Conservation (phyloP, 1,140 invertebrate genomes). For the Hypothenemus hampei region DNA sequence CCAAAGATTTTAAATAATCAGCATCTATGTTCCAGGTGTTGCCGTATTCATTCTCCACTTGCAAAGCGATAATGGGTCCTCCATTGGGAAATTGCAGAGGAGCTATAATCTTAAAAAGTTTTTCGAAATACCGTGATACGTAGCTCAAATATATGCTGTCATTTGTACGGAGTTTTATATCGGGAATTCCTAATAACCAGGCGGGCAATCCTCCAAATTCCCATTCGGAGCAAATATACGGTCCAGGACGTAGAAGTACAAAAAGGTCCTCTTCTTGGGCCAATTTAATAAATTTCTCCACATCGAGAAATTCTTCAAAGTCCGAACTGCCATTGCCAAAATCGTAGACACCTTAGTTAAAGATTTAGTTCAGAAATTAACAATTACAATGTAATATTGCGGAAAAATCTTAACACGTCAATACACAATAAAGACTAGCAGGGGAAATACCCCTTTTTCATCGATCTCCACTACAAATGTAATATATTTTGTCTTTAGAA, state of each 20-base stretch:
- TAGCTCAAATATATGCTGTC: conserved; percentile 47
- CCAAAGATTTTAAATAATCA: conserved; percentile 44
- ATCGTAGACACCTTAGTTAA: conserved; percentile 50
- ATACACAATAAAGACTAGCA: too few species aligned
- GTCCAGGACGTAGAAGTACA: conserved; percentile 83
- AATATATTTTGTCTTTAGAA: too few species aligned
- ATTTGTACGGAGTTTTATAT: conserved; percentile 48
- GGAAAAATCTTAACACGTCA: too few species aligned
- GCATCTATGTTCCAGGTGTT: conserved; percentile 30
- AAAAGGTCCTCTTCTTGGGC: conserved; percentile 76
- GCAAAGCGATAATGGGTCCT: conserved; percentile 53
- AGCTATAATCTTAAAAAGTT: conserved; percentile 47
- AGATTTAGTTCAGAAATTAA: too few species aligned
- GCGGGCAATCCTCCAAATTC: conserved; percentile 30
- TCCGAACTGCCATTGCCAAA: conserved; percentile 75
- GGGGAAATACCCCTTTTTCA: too few species aligned
- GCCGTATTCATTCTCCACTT: conserved; percentile 57
- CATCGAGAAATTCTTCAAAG: conserved; percentile 53
- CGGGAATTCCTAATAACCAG: conserved; percentile 31
- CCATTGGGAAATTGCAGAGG: conserved; percentile 52
- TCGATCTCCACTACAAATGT: too few species aligned
- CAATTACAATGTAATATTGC: too few species aligned
- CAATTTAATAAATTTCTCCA: conserved; percentile 65
- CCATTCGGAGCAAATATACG: conserved; percentile 71
- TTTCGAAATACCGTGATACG: conserved; percentile 48